These are phyloP conservation scores for Empis livida DNA, from an alignment of 2,888 invertebrate species.

Conservation along the genomic window DNA sequence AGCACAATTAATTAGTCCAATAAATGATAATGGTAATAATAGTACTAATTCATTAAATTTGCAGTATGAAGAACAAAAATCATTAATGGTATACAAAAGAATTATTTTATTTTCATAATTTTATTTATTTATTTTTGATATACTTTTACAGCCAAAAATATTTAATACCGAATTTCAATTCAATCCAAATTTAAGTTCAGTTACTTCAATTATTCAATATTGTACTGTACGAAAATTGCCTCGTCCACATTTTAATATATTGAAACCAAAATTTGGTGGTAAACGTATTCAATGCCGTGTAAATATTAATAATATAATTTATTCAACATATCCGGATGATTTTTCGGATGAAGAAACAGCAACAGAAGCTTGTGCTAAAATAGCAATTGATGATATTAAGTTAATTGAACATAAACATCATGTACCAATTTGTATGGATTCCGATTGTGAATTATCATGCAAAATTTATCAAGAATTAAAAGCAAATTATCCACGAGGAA, in stretches of 20 bases:
- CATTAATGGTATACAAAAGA: constrained; percentile 3
- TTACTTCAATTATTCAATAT: constrained; percentile 22
- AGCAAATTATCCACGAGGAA: constrained; percentile 40
- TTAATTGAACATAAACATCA: constrained; percentile 18
- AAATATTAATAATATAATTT: constrained; percentile 21
- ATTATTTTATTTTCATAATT: background rate
- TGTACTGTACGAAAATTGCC: constrained; percentile 21
- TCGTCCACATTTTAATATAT: constrained; percentile 21
- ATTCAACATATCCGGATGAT: constrained; percentile 30
- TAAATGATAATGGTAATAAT: background rate
- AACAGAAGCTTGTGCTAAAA: constrained; percentile 22
- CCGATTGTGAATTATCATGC: constrained; percentile 23
- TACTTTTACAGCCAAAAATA: constrained; percentile 13
- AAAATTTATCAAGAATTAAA: constrained; percentile 25
- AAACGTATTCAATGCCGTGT: constrained; percentile 24
- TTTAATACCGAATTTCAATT: constrained; percentile 20
- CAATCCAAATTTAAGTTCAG: constrained; percentile 21
- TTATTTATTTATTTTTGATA: background rate
- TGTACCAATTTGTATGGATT: constrained; percentile 21
- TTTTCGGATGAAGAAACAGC: constrained; percentile 22
- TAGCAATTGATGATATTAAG: constrained; percentile 26
- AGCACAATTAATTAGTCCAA: constrained; percentile 4
- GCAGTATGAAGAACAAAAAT: constrained; percentile 3
- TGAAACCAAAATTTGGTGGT: constrained; percentile 18
- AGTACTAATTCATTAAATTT: background rate